Percentiles rank a stretch among this genome's conserved stretches.
Evolutionary conservation across 2,888 invertebrate species (phyloP).

Genomic region (Parnassius orleans): DNA sequence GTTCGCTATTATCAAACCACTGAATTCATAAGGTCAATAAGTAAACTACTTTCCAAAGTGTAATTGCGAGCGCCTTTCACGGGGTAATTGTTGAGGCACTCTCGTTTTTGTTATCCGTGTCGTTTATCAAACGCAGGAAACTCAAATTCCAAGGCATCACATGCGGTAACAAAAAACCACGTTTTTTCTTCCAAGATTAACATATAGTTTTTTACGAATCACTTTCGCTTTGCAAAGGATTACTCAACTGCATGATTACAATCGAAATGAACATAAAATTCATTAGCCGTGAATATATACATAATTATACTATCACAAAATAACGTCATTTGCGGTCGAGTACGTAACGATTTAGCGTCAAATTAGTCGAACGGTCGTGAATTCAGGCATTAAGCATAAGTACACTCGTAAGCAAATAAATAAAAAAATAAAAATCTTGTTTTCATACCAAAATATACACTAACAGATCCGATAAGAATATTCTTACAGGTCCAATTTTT

Average conservation of each 20-base stretch:
- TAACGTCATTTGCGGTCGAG: no score
- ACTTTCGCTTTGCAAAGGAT: conserved; percentile 2
- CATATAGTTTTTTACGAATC: conserved; percentile 1
- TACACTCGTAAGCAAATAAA: no score
- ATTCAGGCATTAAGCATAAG: no score
- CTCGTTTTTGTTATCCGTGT: conserved; percentile 60
- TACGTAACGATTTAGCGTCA: no score
- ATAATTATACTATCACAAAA: no score
- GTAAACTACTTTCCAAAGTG: conserved; percentile 67
- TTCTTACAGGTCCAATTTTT: no score
- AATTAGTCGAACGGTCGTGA: no score
- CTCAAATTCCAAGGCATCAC: not conserved
- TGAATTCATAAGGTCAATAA: conserved; percentile 61
- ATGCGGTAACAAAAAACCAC: conserved; percentile 5
- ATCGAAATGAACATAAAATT: not conserved
- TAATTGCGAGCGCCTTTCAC: conserved; percentile 66
- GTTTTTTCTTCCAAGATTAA: not conserved
- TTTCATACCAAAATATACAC: no score
- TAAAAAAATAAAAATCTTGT: no score
- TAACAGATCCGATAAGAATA: no score
- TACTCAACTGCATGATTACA: not conserved
- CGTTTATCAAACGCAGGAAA: conserved; percentile 43
- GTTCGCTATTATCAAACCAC: conserved; percentile 29
- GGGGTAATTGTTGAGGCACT: conserved; percentile 60
- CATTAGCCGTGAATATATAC: no score